Base-by-base conservation (phyloP, 2,888 invertebrate species). In the Pegoplata infirma region DNA sequence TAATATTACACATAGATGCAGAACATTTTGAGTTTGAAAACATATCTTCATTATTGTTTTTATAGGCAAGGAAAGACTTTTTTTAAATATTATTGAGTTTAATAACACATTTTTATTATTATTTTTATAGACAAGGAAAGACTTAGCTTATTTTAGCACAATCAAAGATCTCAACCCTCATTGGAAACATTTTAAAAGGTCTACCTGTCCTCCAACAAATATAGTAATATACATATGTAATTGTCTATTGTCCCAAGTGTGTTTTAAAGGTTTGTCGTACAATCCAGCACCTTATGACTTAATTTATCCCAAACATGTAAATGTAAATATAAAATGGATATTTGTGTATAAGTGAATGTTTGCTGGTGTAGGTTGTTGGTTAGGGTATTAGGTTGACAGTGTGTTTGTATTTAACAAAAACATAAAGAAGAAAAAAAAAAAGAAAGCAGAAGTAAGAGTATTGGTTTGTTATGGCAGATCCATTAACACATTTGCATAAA, bases 401-500 rank as follows among this genome's bases (percentile, higher is more conserved):
- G 77, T 69, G 58, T 64, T 16, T 28, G 32, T 49, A 7, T 17
- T 16, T 32, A 17, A n/a, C n/a, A n/a, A n/a, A n/a, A n/a, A n/a
- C n/a, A n/a, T n/a, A n/a, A n/a, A n/a, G n/a, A n/a, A n/a, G n/a
- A n/a, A n/a, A n/a, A n/a, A n/a, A n/a, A n/a, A n/a, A n/a, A n/a
- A n/a, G n/a, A n/a, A n/a, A 32, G 47, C 19, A 32, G 61, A 17
- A 61, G 61, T 61, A 47, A 63, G 46, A 61, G 49, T 51, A 61
- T 79, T 67, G 75, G 67, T 64, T 63, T 67, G 53, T 67, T 71
- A 71, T 69, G 80, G 68, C 77, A 77, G 66, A 77, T 82, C 82
- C 81, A 82, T 82, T 82, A 82, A 82, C 82, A 75, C 80, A 82
- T 82, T 82, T 82, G 82, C 82, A 82, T 82, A 82, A 82, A 82